Percentiles rank a stretch among this genome's conserved stretches.
phyloP scores from a whole-genome alignment of 92 coral and sea anemone species.

The Umimayanthus chanpuru region DNA sequence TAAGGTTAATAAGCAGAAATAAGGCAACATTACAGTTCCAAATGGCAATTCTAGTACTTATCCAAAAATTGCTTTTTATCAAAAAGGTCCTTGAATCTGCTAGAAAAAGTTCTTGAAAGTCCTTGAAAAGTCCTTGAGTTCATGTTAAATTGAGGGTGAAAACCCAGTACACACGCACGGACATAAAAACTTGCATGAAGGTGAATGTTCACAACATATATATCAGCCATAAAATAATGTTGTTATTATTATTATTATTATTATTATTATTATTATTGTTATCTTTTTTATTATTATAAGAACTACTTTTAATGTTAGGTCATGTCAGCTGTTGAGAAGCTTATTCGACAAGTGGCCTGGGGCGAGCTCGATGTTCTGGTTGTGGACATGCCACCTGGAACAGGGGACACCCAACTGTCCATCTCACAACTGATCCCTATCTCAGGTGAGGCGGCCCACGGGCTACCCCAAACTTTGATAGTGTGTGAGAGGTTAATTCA shows the following conservation, averaged over 20 bases:
- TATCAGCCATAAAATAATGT: neutral
- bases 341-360: constrained; percentile 98
- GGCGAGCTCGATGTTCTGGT: constrained; percentile 89
- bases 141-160: too few species aligned
- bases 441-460: constrained; percentile 67
- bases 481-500: too few species aligned
- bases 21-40: too few species aligned
- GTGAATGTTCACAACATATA: neutral
- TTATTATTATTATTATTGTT: too few species aligned
- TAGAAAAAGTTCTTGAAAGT: too few species aligned
- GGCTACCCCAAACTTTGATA: neutral
- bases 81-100: too few species aligned
- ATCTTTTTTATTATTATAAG: neutral
- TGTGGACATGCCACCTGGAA: constrained; percentile 99
- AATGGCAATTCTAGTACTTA: too few species aligned
- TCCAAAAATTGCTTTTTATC: too few species aligned
- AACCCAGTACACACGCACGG: neutral
- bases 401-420: constrained; percentile 98
- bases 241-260: too few species aligned
- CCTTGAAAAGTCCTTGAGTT: too few species aligned
- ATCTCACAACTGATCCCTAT: constrained; percentile 95
- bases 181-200: neutral
- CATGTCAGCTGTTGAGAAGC: constrained; percentile 95
- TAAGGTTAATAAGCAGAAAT: too few species aligned
- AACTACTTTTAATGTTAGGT: constrained; percentile 55